A percentile compares a stretch with the other conserved stretches of the same genome.
Evolutionary conservation across 2,888 invertebrate species (phyloP).

Genomic region (Carcina quercana): DNA sequence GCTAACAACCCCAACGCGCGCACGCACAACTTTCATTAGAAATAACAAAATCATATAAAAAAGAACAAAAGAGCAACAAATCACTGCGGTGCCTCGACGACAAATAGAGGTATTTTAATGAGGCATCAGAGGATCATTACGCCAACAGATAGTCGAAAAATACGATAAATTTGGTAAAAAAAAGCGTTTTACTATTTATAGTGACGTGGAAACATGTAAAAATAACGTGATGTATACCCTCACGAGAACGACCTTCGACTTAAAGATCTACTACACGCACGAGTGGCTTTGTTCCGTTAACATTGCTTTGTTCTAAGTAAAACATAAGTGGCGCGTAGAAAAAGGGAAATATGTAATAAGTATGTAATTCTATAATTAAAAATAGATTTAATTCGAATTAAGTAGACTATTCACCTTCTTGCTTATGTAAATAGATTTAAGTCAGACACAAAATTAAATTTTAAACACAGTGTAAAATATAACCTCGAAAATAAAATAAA

Average conservation of each 20-base stretch:
- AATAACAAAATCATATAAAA: slow-evolving; percentile 13
- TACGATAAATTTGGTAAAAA: slow-evolving; percentile 15
- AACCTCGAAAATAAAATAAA: no score
- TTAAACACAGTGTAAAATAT: no score
- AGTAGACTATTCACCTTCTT: no score
- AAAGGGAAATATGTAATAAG: no score
- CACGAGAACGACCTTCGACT: slow-evolving; percentile 37
- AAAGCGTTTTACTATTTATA: slow-evolving; percentile 35
- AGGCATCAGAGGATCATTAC: slow-evolving; percentile 52
- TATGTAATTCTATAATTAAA: no score
- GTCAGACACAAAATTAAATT: no score
- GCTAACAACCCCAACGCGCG: background rate
- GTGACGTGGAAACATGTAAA: slow-evolving; percentile 40
- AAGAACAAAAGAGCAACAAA: slow-evolving; percentile 50
- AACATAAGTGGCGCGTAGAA: no score
- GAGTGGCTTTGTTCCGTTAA: no score
- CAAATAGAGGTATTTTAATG: slow-evolving; percentile 68
- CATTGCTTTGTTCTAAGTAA: no score
- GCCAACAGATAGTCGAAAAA: slow-evolving; percentile 4
- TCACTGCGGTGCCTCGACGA: slow-evolving; percentile 47
- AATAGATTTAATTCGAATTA: no score
- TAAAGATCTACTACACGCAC: slow-evolving; percentile 6
- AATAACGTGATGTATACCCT: slow-evolving; percentile 25
- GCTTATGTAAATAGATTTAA: no score
- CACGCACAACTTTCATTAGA: background rate